phyloP scores from a whole-genome alignment of 37 sponge, comb jelly and placozoan species.

The Chondrilla cf. caribensis region DNA sequence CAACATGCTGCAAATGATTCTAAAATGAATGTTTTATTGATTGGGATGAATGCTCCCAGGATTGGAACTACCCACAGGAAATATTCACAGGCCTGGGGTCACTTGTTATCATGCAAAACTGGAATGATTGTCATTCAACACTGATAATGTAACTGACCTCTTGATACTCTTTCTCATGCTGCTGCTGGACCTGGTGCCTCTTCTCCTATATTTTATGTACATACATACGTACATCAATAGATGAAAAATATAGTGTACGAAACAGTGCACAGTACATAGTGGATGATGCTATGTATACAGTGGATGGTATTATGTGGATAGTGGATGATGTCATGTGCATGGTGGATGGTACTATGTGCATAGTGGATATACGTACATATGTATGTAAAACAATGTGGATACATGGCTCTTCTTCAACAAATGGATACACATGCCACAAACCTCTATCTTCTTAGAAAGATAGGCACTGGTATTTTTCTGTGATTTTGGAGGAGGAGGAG shows the following conservation, averaged over 20 bases:
- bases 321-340: no score
- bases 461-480: conserved; percentile 43
- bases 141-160: conserved; percentile 56
- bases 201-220: conserved; percentile 57
- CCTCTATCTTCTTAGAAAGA: conserved; percentile 58
- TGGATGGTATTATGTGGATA: no score
- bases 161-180: conserved; percentile 89
- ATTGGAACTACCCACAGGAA: no score
- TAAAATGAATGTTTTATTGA: no score
- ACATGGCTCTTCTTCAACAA: background rate
- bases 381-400: background rate
- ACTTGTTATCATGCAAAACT: no score
- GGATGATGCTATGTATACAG: no score
- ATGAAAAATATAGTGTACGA: background rate
- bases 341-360: background rate
- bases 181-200: conserved; percentile 75
- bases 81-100: no score
- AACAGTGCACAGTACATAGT: no score
- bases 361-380: background rate
- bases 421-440: background rate
- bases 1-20: no score
- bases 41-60: no score
- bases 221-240: background rate
- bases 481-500: conserved; percentile 29
- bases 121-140: no score